Conservation (phyloP, 1,140 invertebrate species). For the Hestina assimilis region DNA sequence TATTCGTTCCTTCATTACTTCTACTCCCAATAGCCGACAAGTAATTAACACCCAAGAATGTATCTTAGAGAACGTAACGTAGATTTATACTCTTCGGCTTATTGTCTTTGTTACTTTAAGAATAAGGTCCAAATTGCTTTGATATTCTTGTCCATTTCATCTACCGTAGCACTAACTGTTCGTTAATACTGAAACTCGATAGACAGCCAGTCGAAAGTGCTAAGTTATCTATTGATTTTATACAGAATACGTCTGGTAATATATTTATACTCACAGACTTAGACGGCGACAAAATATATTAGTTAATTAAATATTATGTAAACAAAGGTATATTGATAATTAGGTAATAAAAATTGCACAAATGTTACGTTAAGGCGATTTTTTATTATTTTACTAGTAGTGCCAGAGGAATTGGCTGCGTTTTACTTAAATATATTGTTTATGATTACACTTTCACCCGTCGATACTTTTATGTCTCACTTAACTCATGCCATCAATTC, state of each 20-base stretch:
- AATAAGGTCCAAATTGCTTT: background rate
- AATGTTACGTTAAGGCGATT: too few relatives aligned
- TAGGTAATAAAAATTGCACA: too few relatives aligned
- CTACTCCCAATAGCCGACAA: conserved; percentile 3
- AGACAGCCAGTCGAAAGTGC: conserved; percentile 26
- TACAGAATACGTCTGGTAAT: conserved; percentile 3
- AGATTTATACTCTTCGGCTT: background rate
- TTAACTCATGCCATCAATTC: too few relatives aligned
- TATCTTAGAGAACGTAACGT: background rate
- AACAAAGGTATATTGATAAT: too few relatives aligned
- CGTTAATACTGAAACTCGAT: conserved; percentile 23
- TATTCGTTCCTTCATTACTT: conserved; percentile 17
- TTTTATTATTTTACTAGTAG: too few relatives aligned
- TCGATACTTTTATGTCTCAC: too few relatives aligned
- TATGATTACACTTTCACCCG: too few relatives aligned
- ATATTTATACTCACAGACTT: conserved; percentile 16
- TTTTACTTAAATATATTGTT: too few relatives aligned
- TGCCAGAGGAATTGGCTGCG: too few relatives aligned
- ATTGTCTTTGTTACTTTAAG: background rate
- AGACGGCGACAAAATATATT: conserved; percentile 6
- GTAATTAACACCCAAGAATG: conserved; percentile 8
- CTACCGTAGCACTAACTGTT: conserved; percentile 11
- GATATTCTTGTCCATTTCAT: conserved; percentile 3
- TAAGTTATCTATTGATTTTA: conserved; percentile 18
- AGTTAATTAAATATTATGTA: conserved; percentile 5